Conservation (phyloP, 2,113 vertebrate species). For the Eurystomus gularis region DNA sequence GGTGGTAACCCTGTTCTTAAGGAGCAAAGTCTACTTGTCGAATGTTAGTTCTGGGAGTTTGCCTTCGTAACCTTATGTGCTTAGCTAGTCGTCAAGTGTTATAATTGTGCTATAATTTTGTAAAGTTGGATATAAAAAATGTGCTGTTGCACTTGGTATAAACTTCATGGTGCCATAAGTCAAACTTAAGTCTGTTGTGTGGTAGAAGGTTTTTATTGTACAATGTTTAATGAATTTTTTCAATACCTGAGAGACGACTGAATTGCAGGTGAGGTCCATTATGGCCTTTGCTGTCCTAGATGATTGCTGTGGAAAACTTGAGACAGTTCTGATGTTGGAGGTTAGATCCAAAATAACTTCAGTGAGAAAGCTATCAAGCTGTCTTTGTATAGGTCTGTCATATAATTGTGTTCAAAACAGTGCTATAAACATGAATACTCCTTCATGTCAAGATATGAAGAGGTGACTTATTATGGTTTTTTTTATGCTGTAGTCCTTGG, state of each 20-base stretch:
- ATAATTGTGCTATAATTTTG: no score
- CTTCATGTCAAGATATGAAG: neutral
- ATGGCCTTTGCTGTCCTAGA: neutral
- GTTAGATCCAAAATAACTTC: neutral
- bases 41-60: neutral
- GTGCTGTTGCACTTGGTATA: neutral
- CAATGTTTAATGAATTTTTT: neutral
- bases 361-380: neutral
- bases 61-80: neutral
- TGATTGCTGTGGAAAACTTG: neutral
- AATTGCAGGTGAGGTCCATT: neutral
- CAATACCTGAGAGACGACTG: neutral
- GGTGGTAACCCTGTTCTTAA: neutral
- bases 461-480: no score
- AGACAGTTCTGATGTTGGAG: neutral
- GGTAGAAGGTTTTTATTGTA: neutral
- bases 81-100: neutral
- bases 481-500: neutral
- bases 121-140: neutral
- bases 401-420: neutral
- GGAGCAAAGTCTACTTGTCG: neutral
- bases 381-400: neutral
- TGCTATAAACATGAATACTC: neutral
- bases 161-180: neutral
- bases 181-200: neutral